Conservation (phyloP, 2,113 vertebrate species). For the Halcyon senegalensis region DNA sequence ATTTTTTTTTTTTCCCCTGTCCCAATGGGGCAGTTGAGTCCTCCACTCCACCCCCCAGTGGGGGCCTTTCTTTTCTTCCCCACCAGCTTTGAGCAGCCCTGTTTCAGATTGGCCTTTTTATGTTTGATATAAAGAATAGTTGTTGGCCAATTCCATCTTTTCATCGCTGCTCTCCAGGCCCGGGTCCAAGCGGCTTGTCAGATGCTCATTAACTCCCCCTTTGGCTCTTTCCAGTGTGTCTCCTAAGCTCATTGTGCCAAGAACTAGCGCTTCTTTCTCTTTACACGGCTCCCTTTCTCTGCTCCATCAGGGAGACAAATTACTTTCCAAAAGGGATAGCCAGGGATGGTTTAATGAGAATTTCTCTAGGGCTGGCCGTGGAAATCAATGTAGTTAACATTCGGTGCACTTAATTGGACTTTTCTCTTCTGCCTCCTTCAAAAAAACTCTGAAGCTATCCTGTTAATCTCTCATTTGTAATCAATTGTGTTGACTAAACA, state of each 20-base stretch:
- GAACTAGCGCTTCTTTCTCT: constrained; percentile 86
- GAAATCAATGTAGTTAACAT: constrained; percentile 99
- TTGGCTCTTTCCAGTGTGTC: constrained; percentile 90
- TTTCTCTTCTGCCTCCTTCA: constrained; percentile 90
- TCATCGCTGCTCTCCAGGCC: constrained; percentile 88
- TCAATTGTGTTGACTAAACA: constrained; percentile 98
- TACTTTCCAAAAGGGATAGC: constrained; percentile 89
- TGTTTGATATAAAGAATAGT: constrained; percentile 89
- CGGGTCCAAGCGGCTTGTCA: constrained; percentile 89
- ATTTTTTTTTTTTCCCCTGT: neutral
- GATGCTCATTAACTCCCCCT: constrained; percentile 97
- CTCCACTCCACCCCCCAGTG: constrained; percentile 68
- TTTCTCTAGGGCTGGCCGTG: constrained; percentile 96
- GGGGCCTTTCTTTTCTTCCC: constrained; percentile 78
- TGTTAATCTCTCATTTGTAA: constrained; percentile 99
- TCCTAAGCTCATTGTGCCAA: constrained; percentile 92
- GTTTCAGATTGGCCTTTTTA: constrained; percentile 88
- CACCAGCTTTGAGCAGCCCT: constrained; percentile 85
- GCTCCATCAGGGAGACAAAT: constrained; percentile 89
- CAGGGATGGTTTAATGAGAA: constrained; percentile 99
- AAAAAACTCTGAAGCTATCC: constrained; percentile 91
- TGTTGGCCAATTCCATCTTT: constrained; percentile 86
- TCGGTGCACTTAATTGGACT: constrained; percentile 99
- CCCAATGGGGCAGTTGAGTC: constrained; percentile 57
- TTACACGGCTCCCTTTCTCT: constrained; percentile 88